Evolutionary conservation across 2,113 vertebrate species (phyloP).

Genomic region (Hippotragus niger): DNA sequence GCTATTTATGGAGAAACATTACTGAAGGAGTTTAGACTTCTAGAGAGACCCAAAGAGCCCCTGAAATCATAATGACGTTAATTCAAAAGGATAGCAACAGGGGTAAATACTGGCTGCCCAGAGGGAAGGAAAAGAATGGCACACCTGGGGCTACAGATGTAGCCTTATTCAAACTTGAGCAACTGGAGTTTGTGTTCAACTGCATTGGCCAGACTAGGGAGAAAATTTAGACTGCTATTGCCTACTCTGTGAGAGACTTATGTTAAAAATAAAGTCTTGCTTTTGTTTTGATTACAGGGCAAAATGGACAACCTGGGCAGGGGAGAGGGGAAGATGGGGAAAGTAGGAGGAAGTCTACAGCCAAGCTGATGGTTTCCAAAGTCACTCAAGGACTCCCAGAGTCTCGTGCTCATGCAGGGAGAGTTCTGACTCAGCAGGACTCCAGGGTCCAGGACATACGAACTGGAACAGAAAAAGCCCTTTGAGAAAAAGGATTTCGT

Average conservation of each 20-base stretch:
- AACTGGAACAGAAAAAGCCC: neutral
- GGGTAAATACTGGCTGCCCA: neutral
- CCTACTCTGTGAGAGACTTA: neutral
- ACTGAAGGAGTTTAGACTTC: neutral
- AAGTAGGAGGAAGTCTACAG: neutral
- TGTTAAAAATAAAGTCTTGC: neutral
- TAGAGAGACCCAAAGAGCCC: neutral
- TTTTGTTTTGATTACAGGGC: neutral
- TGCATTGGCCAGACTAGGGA: neutral
- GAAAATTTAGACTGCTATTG: neutral
- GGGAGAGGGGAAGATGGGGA: neutral
- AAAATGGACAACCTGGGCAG: neutral
- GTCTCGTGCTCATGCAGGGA: neutral
- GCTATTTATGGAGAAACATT: slow-evolving; percentile 7
- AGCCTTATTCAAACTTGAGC: neutral
- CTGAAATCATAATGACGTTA: neutral
- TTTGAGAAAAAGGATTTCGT: neutral
- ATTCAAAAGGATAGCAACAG: neutral
- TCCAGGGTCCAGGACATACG: neutral
- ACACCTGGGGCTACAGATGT: neutral
- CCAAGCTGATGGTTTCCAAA: neutral
- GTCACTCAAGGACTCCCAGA: neutral
- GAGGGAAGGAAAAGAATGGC: neutral
- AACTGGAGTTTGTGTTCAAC: neutral
- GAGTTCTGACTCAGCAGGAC: neutral